Percentiles rank a stretch among this genome's conserved stretches.
phyloP scores from a whole-genome alignment of 1,140 invertebrate genomes.

The Tetraneura akinire region DNA sequence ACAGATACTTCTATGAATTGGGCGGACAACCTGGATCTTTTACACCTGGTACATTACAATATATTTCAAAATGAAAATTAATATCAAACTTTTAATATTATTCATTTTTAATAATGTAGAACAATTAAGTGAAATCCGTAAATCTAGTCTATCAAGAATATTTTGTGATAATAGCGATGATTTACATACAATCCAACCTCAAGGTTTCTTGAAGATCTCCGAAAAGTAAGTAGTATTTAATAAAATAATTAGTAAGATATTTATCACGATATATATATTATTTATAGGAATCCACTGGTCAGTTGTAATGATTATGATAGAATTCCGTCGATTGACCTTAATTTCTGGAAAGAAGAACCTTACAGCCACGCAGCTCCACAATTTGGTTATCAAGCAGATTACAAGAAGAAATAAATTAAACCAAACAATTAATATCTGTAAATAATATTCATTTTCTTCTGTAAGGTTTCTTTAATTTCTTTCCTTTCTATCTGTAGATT shows the following conservation, averaged over 20 bases:
- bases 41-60: slow-evolving; percentile 67
- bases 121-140: slow-evolving; percentile 83
- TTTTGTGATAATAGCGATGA: slow-evolving; percentile 86
- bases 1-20: slow-evolving; percentile 83
- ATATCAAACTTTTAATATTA: neutral
- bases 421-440: slow-evolving; percentile 39
- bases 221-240: slow-evolving; percentile 61
- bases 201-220: slow-evolving; percentile 66
- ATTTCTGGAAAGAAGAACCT: slow-evolving; percentile 56
- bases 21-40: slow-evolving; percentile 68
- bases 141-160: slow-evolving; percentile 76
- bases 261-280: neutral
- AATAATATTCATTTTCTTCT: slow-evolving; percentile 50
- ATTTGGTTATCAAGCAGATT: slow-evolving; percentile 44
- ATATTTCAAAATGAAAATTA: no score
- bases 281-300: slow-evolving; percentile 68
- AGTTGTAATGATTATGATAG: slow-evolving; percentile 62
- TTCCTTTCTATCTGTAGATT: slow-evolving; percentile 20
- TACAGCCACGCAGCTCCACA: slow-evolving; percentile 31
- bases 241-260: neutral
- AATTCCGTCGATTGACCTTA: slow-evolving; percentile 68
- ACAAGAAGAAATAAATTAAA: slow-evolving; percentile 51
- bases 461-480: slow-evolving; percentile 45
- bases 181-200: slow-evolving; percentile 72
- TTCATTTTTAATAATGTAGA: slow-evolving; percentile 62